A percentile compares a stretch with the other conserved stretches of the same genome.
These are phyloP conservation scores for Adoxophyes honmai DNA, from an alignment of 1,140 invertebrate species.

Conservation along the genomic window DNA sequence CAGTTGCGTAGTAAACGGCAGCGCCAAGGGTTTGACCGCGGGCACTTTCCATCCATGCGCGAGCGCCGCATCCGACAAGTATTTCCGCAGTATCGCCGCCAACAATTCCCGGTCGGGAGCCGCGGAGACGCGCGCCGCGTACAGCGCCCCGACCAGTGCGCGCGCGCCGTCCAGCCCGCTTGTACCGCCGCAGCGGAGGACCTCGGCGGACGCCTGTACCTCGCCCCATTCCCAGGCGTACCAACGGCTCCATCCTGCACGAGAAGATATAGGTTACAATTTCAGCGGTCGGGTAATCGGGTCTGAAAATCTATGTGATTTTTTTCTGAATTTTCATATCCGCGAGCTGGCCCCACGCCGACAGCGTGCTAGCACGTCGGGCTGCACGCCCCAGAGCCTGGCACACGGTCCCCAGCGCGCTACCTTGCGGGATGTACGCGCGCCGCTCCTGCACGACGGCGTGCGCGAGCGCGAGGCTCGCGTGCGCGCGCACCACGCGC, in stretches of 20 bases:
- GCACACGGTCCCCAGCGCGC: background rate
- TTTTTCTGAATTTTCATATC: too few species aligned
- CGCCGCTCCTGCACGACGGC: constrained; percentile 58
- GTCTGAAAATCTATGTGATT: too few species aligned
- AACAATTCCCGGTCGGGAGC: constrained; percentile 22
- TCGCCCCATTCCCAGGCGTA: constrained; percentile 63
- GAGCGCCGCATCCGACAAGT: constrained; percentile 23
- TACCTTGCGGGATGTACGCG: constrained; percentile 62
- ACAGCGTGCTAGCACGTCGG: constrained; percentile 51
- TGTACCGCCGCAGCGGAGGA: constrained; percentile 17
- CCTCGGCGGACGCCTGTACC: constrained; percentile 27
- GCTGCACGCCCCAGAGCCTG: constrained; percentile 63
- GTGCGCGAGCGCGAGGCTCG: constrained; percentile 55
- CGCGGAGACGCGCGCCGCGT: constrained; percentile 31
- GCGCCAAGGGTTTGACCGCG: constrained; percentile 1
- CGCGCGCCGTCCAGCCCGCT: background rate
- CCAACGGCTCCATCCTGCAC: constrained; percentile 51
- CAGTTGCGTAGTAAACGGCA: constrained; percentile 26
- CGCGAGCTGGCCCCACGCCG: constrained; percentile 42
- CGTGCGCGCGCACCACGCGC: constrained; percentile 37
- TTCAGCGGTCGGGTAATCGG: too few species aligned
- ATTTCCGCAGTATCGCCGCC: constrained; percentile 24
- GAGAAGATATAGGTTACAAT: too few species aligned
- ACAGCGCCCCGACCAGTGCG: constrained; percentile 26
- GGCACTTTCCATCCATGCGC: constrained; percentile 23